A percentile compares a stretch with the other conserved stretches of the same genome.
Conservation (phyloP, 2,113 vertebrate genomes). For the Menura novaehollandiae region DNA sequence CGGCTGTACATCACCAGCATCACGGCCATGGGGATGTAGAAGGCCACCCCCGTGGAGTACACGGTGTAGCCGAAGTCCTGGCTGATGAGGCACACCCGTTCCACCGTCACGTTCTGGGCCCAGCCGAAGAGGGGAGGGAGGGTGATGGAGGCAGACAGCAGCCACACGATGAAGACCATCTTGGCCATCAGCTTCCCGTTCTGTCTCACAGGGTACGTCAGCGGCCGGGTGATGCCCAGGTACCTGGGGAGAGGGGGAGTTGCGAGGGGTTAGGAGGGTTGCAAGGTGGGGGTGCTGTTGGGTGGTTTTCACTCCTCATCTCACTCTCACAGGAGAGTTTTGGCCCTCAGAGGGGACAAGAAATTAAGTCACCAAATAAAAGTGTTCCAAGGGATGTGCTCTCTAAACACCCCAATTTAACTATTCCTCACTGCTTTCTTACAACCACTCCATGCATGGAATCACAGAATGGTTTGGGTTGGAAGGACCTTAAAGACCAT, state of each 20-base stretch:
- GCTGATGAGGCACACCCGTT: slow-evolving; percentile 74
- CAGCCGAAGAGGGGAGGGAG: slow-evolving; percentile 73
- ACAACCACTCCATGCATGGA: fast-evolving
- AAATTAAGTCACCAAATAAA: neutral
- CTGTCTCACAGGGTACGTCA: slow-evolving; percentile 70
- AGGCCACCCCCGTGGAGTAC: slow-evolving; percentile 75
- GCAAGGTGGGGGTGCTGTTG: neutral
- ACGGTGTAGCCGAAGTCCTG: slow-evolving; percentile 77
- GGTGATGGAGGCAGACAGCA: slow-evolving; percentile 73
- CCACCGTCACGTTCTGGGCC: slow-evolving; percentile 72
- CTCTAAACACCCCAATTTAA: neutral
- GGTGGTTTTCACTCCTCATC: fast-evolving
- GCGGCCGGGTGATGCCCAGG: slow-evolving; percentile 69
- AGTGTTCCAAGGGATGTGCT: fast-evolving
- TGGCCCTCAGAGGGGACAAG: neutral
- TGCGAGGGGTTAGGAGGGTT: neutral
- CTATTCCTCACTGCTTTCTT: neutral
- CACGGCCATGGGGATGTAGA: slow-evolving; percentile 76
- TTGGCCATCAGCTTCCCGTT: slow-evolving; percentile 76
- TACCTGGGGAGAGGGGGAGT: slow-evolving; percentile 48
- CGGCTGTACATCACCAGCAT: slow-evolving; percentile 76
- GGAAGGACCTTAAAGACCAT: neutral
- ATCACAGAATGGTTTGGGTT: neutral
- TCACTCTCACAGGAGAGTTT: neutral
- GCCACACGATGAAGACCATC: slow-evolving; percentile 76